phyloP scores from a whole-genome alignment of 2,888 invertebrate species.

The Rutpela maculata region DNA sequence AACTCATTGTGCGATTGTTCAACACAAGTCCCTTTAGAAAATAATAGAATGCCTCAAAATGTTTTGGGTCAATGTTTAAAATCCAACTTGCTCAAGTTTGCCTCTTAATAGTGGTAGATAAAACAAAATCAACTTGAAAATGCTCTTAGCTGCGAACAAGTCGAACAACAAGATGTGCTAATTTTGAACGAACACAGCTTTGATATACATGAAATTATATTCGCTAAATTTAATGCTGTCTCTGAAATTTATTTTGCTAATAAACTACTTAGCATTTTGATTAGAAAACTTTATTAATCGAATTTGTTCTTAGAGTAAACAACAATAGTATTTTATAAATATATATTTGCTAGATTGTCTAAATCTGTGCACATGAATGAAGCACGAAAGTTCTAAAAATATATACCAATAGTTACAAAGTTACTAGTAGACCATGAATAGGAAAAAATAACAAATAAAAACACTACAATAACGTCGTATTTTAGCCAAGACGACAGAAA shows the following conservation, averaged over 20 bases:
- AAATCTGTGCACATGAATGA: no score
- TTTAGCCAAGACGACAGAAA: no score
- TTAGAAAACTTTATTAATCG: conserved; percentile 36
- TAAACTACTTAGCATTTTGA: conserved; percentile 35
- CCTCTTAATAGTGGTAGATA: not conserved
- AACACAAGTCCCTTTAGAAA: not conserved
- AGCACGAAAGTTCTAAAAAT: no score
- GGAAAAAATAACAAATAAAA: no score
- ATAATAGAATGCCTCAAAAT: not conserved
- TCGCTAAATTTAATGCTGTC: conserved; percentile 25
- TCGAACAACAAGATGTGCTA: conserved; percentile 29
- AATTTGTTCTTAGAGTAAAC: conserved; percentile 12
- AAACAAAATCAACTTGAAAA: conserved; percentile 33
- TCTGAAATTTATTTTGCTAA: conserved; percentile 31
- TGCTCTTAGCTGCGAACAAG: conserved; percentile 25
- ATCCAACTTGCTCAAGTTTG: conserved; percentile 7
- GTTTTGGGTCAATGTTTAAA: not conserved
- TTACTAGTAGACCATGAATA: no score
- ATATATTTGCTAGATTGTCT: not conserved
- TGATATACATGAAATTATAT: conserved; percentile 20
- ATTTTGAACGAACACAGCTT: conserved; percentile 20
- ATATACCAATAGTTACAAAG: no score
- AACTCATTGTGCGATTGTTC: not conserved
- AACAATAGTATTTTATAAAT: not conserved
- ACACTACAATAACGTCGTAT: no score